Evolutionary conservation across 2,797 vertebrate species (phyloP).

Genomic region (Hyperoplus immaculatus): DNA sequence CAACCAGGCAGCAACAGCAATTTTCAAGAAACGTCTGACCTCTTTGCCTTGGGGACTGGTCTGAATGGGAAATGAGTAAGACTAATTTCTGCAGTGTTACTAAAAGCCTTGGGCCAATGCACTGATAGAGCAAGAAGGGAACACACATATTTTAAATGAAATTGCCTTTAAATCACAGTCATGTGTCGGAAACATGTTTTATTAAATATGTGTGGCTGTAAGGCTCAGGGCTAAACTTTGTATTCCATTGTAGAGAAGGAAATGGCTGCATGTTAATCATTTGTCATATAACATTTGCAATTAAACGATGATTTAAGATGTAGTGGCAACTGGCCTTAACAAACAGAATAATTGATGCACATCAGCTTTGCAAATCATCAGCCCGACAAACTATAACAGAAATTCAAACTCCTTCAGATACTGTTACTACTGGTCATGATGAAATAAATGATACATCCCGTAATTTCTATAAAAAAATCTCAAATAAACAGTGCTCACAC

Average conservation of each 20-base stretch:
- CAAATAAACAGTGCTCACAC: no score
- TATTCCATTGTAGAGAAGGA: background rate
- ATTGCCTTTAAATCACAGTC: conserved; percentile 19
- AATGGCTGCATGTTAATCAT: conserved; percentile 15
- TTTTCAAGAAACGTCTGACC: conserved; percentile 43
- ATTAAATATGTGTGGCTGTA: conserved; percentile 10
- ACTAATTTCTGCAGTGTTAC: conserved; percentile 23
- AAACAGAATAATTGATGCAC: no score
- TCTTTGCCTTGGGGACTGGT: conserved; percentile 33
- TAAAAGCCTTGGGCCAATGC: conserved; percentile 13
- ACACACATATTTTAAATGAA: conserved; percentile 1
- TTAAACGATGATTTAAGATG: background rate
- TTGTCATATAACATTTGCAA: conserved; percentile 4
- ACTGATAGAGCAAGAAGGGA: conserved; percentile 16
- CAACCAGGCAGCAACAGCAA: conserved; percentile 40
- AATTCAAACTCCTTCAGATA: no score
- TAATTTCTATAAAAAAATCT: no score
- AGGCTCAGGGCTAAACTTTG: background rate
- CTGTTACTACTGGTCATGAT: no score
- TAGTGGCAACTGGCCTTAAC: no score
- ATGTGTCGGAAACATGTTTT: conserved; percentile 8
- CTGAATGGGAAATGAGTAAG: conserved; percentile 49
- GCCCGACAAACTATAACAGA: no score
- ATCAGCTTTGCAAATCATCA: no score
- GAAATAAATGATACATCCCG: no score